A percentile compares a stretch with the other conserved stretches of the same genome.
These are phyloP conservation scores for Craterocephalus amniculus DNA, from an alignment of 2,797 vertebrate species.

Conservation along the genomic window DNA sequence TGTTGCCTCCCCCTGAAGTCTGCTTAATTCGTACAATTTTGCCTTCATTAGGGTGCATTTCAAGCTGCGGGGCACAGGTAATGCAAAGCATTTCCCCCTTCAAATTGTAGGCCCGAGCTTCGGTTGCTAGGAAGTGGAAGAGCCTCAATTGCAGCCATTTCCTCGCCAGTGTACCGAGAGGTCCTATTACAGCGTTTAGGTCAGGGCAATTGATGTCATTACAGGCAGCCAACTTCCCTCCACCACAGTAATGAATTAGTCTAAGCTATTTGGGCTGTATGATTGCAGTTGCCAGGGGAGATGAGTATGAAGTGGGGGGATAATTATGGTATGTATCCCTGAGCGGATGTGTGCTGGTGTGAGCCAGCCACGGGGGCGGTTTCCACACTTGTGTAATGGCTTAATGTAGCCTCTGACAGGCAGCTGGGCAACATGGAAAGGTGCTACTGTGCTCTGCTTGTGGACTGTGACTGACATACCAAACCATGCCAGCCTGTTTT, in stretches of 20 bases:
- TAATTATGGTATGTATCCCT: slow-evolving; percentile 79
- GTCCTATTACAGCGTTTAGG: slow-evolving; percentile 94
- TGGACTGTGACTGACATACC: slow-evolving; percentile 69
- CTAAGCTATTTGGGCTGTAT: slow-evolving; percentile 89
- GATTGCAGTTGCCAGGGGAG: slow-evolving; percentile 92
- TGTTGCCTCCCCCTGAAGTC: slow-evolving; percentile 64
- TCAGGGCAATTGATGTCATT: slow-evolving; percentile 97
- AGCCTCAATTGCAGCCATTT: slow-evolving; percentile 92
- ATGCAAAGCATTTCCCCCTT: slow-evolving; percentile 80
- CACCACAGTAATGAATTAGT: slow-evolving; percentile 92
- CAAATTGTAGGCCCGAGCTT: slow-evolving; percentile 78
- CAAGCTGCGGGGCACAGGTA: slow-evolving; percentile 80
- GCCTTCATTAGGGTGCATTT: slow-evolving; percentile 82
- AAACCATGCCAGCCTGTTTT: slow-evolving; percentile 56
- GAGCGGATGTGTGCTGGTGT: slow-evolving; percentile 74
- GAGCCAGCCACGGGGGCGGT: slow-evolving; percentile 64
- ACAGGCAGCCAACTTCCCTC: slow-evolving; percentile 94
- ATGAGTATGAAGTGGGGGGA: slow-evolving; percentile 85
- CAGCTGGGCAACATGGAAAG: slow-evolving; percentile 69
- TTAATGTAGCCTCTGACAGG: slow-evolving; percentile 77
- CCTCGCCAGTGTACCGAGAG: slow-evolving; percentile 87
- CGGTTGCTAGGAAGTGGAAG: slow-evolving; percentile 90
- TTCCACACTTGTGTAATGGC: slow-evolving; percentile 74
- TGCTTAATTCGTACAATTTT: slow-evolving; percentile 79
- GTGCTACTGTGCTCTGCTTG: slow-evolving; percentile 77